Percentiles rank a stretch among this genome's conserved stretches.
Conservation (phyloP, 2,797 vertebrate genomes). For the Limosa lapponica region DNA sequence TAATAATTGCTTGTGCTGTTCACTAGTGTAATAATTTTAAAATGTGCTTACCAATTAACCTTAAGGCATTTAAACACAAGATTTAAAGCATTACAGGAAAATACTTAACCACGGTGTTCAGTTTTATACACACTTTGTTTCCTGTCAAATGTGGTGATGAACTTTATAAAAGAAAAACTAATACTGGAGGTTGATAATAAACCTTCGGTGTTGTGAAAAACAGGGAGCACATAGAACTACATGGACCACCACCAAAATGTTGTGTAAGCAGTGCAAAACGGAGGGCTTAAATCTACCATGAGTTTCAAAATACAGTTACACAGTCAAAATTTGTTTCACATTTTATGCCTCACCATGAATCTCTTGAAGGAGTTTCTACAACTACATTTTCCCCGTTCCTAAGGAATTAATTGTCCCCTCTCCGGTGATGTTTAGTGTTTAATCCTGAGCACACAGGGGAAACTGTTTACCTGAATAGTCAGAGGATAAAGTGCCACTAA, state of each 20-base stretch:
- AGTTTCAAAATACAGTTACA: neutral
- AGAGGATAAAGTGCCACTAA: neutral
- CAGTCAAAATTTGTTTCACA: neutral
- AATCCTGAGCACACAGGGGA: neutral
- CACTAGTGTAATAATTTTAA: conserved; percentile 16
- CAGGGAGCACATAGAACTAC: neutral
- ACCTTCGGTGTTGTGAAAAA: neutral
- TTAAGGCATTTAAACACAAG: conserved; percentile 48
- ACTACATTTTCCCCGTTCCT: neutral
- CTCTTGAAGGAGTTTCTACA: neutral
- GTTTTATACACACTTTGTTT: conserved; percentile 46
- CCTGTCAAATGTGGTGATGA: conserved; percentile 34
- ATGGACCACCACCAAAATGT: neutral
- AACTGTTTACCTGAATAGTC: neutral
- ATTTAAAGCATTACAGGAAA: conserved; percentile 55
- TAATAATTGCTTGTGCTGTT: conserved; percentile 1
- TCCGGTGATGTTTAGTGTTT: neutral
- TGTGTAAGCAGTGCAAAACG: neutral
- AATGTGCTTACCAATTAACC: conserved; percentile 50
- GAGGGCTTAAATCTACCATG: neutral
- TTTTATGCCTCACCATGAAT: neutral
- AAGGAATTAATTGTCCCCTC: neutral
- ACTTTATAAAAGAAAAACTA: conserved; percentile 53
- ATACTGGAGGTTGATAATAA: neutral
- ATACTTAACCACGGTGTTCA: conserved; percentile 30